A percentile compares a stretch with the other conserved stretches of the same genome.
These are phyloP conservation scores for Geophilus truncorum DNA, from an alignment of 2,888 invertebrate genomes.

Conservation along the genomic window DNA sequence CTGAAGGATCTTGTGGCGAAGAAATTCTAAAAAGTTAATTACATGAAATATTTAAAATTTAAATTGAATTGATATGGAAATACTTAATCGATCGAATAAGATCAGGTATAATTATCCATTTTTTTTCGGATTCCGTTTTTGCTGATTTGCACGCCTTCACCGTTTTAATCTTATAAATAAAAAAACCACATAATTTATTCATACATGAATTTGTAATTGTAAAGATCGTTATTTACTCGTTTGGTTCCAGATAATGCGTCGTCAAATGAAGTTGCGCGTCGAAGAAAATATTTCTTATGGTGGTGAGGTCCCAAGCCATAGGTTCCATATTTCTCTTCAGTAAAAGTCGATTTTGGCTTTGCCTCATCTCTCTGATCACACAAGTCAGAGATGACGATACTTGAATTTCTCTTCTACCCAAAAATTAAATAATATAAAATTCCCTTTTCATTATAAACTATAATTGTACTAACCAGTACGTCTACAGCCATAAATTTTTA, in stretches of 20 bases:
- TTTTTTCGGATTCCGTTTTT: neutral
- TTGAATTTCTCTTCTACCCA: neutral
- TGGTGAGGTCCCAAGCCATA: neutral
- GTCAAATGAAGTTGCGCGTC: neutral
- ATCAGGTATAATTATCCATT: constrained; percentile 17
- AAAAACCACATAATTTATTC: too few species aligned
- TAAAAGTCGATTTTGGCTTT: neutral
- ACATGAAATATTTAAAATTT: neutral
- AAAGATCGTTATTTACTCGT: neutral
- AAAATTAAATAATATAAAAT: neutral
- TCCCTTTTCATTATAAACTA: neutral
- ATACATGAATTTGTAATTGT: too few species aligned
- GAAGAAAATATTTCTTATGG: neutral
- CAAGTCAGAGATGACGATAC: neutral
- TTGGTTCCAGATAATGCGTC: neutral
- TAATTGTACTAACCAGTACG: neutral
- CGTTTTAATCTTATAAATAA: neutral
- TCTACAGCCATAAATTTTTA: neutral
- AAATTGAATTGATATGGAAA: neutral
- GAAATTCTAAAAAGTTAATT: neutral
- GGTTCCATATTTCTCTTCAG: neutral
- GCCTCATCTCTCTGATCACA: neutral
- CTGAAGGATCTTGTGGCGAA: neutral
- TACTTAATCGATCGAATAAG: constrained; percentile 25
- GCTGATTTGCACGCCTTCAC: neutral